Evolutionary conservation across 2,888 invertebrate genomes (phyloP), one percentile per base, ranked within the genome.

Genomic region (Agrilus mali): DNA sequence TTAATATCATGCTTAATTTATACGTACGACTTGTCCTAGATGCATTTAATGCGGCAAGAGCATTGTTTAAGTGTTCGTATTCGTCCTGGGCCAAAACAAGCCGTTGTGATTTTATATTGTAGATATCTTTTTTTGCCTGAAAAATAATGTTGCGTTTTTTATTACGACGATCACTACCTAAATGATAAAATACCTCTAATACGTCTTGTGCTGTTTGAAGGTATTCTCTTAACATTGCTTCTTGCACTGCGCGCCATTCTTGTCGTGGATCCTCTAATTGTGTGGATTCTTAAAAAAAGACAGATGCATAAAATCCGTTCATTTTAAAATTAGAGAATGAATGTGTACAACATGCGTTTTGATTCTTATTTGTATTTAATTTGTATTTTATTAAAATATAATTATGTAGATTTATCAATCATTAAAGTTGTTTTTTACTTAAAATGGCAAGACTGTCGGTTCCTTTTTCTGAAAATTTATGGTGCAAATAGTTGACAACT

Each of bases 101-200:
- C 63, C 95, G 78, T 71, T 95, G 92, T 63, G 93, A 89, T 69
- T 96, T 96, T 52, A 96, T 84, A 70, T 90, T 86, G 71, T 85
- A 89, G 68, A 95, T 94, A 73, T 96, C 95, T 66, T 90, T 89
- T 71, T 95, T 95, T 56, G 94, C 93, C 89, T 90, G 75, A n/a
- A 66, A 57, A 47, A 22, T 42, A 32, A 14, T 16, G 16, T 31
- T 27, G 10, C 27, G 10, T 27, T 27, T 6, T 27, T 27, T 10
- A 27, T 3, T 5, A 20, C 27, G 2, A 27, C 10, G 10, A 5
- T 27, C 10, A 10, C 5, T 3, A 6, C 20, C 7, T 20, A 10
- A 27, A 27, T 27, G 8, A 27, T 10, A 10, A 27, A 27, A 27
- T 63, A 89, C 90, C 79, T 90, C 89, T 65, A 96, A 74, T 64